phyloP scores from a whole-genome alignment of 1,140 invertebrate genomes.

The Papilio helenus region DNA sequence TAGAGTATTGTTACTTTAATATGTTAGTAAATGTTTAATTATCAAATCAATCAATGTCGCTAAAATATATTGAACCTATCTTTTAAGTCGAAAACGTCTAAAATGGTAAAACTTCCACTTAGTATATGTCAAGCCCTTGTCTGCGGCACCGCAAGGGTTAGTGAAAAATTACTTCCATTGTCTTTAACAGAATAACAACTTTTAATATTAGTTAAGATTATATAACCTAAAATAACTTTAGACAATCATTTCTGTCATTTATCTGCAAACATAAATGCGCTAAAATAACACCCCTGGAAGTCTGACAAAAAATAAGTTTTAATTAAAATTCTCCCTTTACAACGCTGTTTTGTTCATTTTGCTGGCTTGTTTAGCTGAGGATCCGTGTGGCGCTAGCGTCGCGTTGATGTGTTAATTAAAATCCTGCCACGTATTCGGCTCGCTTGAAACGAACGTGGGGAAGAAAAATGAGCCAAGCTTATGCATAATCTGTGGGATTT shows the following conservation, averaged over 20 bases:
- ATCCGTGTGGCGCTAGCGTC: neutral
- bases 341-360: slow-evolving; percentile 10
- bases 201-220: neutral
- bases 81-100: neutral
- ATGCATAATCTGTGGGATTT: neutral
- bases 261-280: neutral
- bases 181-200: neutral
- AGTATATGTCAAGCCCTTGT: neutral
- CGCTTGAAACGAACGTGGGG: neutral
- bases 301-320: neutral
- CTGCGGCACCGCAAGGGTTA: neutral
- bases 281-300: neutral
- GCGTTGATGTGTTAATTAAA: slow-evolving; percentile 20
- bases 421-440: slow-evolving; percentile 13
- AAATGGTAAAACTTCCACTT: neutral
- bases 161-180: neutral
- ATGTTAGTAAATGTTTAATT: neutral
- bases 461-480: slow-evolving; percentile 5
- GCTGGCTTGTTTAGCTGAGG: neutral
- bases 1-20: neutral
- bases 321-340: slow-evolving; percentile 4
- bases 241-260: neutral
- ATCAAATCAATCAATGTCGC: neutral
- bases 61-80: slow-evolving; percentile 2
- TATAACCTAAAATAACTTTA: neutral